phyloP scores from a whole-genome alignment of 2,113 vertebrate species.

The Heloderma charlesbogerti region DNA sequence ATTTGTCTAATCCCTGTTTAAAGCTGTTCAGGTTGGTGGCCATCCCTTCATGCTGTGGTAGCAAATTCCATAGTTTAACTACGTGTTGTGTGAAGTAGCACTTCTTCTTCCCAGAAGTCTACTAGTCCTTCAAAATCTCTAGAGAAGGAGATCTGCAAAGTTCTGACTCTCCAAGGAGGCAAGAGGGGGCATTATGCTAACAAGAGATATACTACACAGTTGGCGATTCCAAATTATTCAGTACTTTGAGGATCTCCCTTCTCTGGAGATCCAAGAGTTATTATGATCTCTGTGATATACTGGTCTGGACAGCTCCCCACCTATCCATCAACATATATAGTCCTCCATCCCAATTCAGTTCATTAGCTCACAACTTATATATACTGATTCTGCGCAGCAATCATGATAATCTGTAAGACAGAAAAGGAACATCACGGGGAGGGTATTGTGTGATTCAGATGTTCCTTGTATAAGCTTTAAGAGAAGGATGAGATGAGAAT shows the following conservation, averaged over 20 bases:
- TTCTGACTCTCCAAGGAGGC: neutral
- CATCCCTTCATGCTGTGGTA: too few relatives aligned
- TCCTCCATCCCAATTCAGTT: neutral
- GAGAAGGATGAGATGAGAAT: too few relatives aligned
- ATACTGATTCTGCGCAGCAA: neutral
- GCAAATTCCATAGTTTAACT: too few relatives aligned
- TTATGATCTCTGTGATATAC: neutral
- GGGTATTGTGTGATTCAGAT: neutral
- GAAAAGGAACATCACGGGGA: neutral
- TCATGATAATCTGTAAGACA: neutral
- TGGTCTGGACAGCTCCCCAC: neutral
- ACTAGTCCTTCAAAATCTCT: neutral
- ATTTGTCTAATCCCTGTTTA: too few relatives aligned
- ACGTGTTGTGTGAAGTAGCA: too few relatives aligned
- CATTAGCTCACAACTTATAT: neutral
- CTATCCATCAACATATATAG: neutral
- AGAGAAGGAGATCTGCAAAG: neutral
- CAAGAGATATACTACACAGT: neutral
- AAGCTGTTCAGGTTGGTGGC: too few relatives aligned
- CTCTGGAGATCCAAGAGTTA: neutral
- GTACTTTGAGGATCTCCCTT: neutral
- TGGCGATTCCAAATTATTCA: neutral
- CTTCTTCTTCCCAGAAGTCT: neutral
- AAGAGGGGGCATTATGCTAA: neutral
- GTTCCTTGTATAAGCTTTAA: neutral